Base-by-base conservation (phyloP, 2,888 invertebrate genomes). In the Branchipolynoe longqiensis region DNA sequence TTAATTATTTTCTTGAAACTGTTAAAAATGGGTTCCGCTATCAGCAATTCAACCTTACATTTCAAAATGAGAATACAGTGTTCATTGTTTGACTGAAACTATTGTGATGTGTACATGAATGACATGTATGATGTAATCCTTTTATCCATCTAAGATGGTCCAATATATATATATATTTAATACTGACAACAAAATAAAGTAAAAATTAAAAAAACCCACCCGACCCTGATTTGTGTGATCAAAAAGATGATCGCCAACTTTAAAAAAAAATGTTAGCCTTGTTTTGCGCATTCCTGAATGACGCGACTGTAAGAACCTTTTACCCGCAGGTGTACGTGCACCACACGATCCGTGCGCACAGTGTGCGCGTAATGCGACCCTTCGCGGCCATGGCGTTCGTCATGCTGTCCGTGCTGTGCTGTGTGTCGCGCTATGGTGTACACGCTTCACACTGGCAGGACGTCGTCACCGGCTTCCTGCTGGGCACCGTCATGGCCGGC, bases 381-480 rank as follows among this genome's bases (percentile, higher is more conserved):
- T 93, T 94, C 88, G 90, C 94, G 82, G 91, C 93, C 0, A 92
- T 94, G 87, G 92, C 92, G 8, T 93, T 94, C 89, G 87, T 93
- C 36, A 93, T 94, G 87, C 89, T 94, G 74, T 91, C 94, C 36
- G 87, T 94, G 40, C 89, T 94, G 86, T 93, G 93, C 89, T 93
- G 94, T 4, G 92, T 94, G 85, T 91, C 93, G 22, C 91, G 94
- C 58, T 92, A 93, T 83, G 93, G 93, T 38, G 92, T 92, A 4
- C 92, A 93, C 88, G 92, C 92, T 85, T 94, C 93, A 86, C 93
- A 93, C 89, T 94, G 94, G 94, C 91, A 93, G 12, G 94, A 94
- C 87, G 92, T 94, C 48, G 91, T 93, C 87, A 93, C 92, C 18
- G 94, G 94, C 33, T 94, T 93, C 91, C 89, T 90, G 31, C 91